Evolutionary conservation across 2,113 vertebrate species (phyloP).

Genomic region (Promerops cafer): DNA sequence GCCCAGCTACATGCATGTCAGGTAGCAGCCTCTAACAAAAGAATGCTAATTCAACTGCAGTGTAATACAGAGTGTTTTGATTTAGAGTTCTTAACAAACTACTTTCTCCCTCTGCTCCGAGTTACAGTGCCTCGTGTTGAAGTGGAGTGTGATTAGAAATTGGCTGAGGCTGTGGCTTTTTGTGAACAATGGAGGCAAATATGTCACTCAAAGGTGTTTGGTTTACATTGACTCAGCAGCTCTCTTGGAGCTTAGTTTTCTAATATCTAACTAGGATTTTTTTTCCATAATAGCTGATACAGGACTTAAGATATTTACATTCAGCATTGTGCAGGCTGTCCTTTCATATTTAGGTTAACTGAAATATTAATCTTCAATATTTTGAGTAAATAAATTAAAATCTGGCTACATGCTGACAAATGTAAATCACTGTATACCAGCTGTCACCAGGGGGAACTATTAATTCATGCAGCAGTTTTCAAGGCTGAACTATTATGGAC

Average conservation of each 20-base stretch:
- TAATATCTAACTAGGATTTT: neutral
- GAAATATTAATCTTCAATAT: neutral
- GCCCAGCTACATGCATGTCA: neutral
- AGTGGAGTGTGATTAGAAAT: constrained; percentile 33
- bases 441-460: constrained; percentile 43
- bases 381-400: constrained; percentile 16
- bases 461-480: constrained; percentile 28
- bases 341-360: neutral
- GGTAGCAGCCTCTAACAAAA: neutral
- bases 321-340: neutral
- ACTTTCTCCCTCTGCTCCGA: neutral
- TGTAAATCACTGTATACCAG: neutral
- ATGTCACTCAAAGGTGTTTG: neutral
- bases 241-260: neutral
- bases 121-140: neutral
- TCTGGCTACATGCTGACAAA: neutral
- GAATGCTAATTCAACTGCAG: constrained; percentile 14
- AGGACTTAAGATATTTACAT: neutral
- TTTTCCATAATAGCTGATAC: neutral
- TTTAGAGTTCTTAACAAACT: constrained; percentile 6
- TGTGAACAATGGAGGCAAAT: neutral
- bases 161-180: neutral
- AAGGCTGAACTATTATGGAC: neutral
- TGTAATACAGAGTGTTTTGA: neutral
- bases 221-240: neutral